phyloP scores from a whole-genome alignment of 2,888 invertebrate genomes.

The Allygus modestus region DNA sequence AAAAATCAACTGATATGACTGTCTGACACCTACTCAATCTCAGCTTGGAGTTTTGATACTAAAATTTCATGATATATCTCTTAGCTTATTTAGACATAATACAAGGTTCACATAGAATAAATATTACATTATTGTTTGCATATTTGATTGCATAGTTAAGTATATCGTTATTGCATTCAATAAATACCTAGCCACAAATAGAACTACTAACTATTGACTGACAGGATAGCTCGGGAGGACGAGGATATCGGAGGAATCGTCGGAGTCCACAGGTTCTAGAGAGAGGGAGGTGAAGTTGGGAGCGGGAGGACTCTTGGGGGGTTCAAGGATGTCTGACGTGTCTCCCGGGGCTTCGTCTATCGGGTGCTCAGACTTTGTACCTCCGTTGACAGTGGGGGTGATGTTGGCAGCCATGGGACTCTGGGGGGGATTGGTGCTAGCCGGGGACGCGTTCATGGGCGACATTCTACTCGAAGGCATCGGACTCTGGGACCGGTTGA shows the following conservation, averaged over 20 bases:
- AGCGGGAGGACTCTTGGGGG: conserved; percentile 37
- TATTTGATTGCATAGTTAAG: conserved; percentile 59
- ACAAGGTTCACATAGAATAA: conserved; percentile 46
- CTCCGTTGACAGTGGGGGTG: conserved; percentile 29
- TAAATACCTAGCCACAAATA: conserved; percentile 44
- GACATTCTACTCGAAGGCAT: conserved; percentile 50
- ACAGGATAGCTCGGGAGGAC: conserved; percentile 56
- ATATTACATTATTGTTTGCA: conserved; percentile 59
- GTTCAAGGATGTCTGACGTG: background rate
- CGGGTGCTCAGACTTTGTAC: conserved; percentile 17
- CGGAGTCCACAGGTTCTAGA: conserved; percentile 32
- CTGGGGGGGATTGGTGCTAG: conserved; percentile 28
- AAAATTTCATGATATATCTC: conserved; percentile 47
- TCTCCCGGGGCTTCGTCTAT: background rate
- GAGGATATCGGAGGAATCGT: conserved; percentile 32
- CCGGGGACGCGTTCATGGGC: conserved; percentile 18
- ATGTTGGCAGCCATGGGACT: conserved; percentile 36
- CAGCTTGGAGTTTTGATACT: conserved; percentile 21
- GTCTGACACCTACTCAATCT: conserved; percentile 22
- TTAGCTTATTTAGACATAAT: conserved; percentile 46
- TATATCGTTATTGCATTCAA: conserved; percentile 58
- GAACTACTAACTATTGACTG: conserved; percentile 48
- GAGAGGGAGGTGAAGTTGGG: conserved; percentile 45
- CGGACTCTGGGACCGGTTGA: conserved; percentile 45
- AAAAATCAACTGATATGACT: background rate